Percentiles rank a stretch among this genome's conserved stretches.
These are phyloP conservation scores for Carposina sasakii DNA, from an alignment of 1,140 invertebrate species.

Conservation along the genomic window DNA sequence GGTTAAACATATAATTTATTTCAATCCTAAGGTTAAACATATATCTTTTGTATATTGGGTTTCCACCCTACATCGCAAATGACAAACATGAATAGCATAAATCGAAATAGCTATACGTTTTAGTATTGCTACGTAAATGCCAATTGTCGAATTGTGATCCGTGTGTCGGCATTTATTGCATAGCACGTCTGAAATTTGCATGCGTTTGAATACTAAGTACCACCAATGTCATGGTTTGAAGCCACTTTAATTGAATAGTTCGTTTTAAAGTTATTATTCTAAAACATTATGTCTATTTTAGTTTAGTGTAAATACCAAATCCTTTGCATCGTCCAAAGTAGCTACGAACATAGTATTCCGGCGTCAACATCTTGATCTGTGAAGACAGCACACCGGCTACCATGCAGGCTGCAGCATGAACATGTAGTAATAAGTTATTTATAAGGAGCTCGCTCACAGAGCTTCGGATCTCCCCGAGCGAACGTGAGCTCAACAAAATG, in stretches of 20 bases:
- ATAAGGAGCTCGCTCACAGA: slow-evolving; percentile 36
- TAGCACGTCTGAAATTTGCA: slow-evolving; percentile 71
- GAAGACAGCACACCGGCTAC: slow-evolving; percentile 24
- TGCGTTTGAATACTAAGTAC: slow-evolving; percentile 71
- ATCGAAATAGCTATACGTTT: too few species aligned
- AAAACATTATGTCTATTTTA: too few species aligned
- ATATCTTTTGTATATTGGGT: too few species aligned
- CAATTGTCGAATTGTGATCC: slow-evolving; percentile 70
- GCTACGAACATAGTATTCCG: too few species aligned
- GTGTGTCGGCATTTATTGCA: slow-evolving; percentile 70
- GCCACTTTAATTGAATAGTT: slow-evolving; percentile 70
- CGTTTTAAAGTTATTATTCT: slow-evolving; percentile 61
- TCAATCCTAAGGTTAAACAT: too few species aligned
- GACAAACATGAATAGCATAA: too few species aligned
- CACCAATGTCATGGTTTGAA: slow-evolving; percentile 57
- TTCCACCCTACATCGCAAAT: too few species aligned
- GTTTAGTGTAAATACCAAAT: too few species aligned
- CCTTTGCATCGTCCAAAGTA: too few species aligned
- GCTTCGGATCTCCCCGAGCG: slow-evolving; percentile 15
- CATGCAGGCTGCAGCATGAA: slow-evolving; percentile 22
- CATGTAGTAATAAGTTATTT: slow-evolving; percentile 42
- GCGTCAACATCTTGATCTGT: slow-evolving; percentile 12
- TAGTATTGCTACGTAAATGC: slow-evolving; percentile 63
- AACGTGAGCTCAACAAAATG: slow-evolving; percentile 9
- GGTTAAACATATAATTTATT: too few species aligned